A percentile compares a stretch with the other conserved stretches of the same genome.
phyloP scores from a whole-genome alignment of 35 echinoderm and acorn worm genomes.

The Apostichopus japonicus region DNA sequence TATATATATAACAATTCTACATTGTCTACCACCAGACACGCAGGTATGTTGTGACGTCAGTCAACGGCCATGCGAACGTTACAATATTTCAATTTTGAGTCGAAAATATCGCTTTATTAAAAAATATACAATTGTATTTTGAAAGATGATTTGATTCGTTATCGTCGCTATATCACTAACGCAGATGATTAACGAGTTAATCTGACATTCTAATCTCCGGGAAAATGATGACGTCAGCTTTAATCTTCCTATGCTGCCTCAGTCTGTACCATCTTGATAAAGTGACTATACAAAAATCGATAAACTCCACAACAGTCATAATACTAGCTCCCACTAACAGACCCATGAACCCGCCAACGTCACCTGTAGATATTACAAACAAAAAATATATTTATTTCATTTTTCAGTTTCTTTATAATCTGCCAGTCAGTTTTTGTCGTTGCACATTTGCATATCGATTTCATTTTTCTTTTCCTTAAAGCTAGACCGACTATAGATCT shows the following conservation, averaged over 20 bases:
- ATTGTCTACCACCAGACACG: no score
- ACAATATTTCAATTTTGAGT: no score
- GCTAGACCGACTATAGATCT: background rate
- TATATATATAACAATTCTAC: no score
- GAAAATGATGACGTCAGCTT: background rate
- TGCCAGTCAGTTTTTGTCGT: background rate
- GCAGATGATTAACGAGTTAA: no score
- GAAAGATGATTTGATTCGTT: no score
- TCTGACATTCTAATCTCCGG: background rate
- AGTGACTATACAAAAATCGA: constrained; percentile 61
- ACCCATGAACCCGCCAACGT: constrained; percentile 75
- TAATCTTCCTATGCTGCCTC: constrained; percentile 9
- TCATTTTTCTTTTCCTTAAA: background rate
- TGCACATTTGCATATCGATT: background rate
- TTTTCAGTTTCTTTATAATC: background rate
- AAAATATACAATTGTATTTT: no score
- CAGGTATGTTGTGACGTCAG: no score
- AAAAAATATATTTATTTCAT: background rate
- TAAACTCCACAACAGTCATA: constrained; percentile 73
- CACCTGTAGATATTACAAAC: constrained; percentile 50
- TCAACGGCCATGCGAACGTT: no score
- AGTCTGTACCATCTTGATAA: constrained; percentile 7
- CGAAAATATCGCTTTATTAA: no score
- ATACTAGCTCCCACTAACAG: constrained; percentile 72
- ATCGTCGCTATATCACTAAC: no score